Evolutionary conservation across 2,888 invertebrate species (phyloP).

Genomic region (Coremacera marginata): DNA sequence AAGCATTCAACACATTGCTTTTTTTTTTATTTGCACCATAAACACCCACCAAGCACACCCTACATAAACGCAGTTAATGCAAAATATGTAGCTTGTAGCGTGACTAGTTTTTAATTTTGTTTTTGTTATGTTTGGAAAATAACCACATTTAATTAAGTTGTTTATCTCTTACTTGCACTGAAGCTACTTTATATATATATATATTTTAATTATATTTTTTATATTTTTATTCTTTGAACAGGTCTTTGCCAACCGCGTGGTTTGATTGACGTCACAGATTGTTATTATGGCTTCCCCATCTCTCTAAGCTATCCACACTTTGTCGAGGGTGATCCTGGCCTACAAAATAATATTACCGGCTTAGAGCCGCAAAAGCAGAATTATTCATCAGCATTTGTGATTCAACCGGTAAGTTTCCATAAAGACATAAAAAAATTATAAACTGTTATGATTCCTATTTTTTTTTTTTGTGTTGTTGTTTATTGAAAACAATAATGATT

Average conservation of each 20-base stretch:
- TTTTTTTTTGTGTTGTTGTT: too few species aligned
- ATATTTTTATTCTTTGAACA: slow-evolving; percentile 55
- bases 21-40: too few species aligned
- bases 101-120: not conserved
- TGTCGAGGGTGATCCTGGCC: slow-evolving; percentile 77
- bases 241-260: slow-evolving; percentile 80
- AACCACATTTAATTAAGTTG: not conserved
- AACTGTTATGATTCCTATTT: not conserved
- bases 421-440: not conserved
- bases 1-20: too few species aligned
- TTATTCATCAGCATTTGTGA: slow-evolving; percentile 80
- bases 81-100: too few species aligned
- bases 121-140: not conserved
- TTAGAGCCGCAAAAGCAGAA: slow-evolving; percentile 74
- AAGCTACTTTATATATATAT: too few species aligned
- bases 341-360: slow-evolving; percentile 78
- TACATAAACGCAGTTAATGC: too few species aligned
- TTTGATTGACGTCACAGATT: slow-evolving; percentile 84
- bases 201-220: slow-evolving; percentile 24
- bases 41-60: too few species aligned
- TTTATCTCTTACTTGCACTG: not conserved
- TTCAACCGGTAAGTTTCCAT: slow-evolving; percentile 79
- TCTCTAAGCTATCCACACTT: slow-evolving; percentile 91
- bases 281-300: slow-evolving; percentile 92
- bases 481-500: not conserved